Conservation (phyloP, 2,797 vertebrate species). For the Synaphobranchus kaupii region DNA sequence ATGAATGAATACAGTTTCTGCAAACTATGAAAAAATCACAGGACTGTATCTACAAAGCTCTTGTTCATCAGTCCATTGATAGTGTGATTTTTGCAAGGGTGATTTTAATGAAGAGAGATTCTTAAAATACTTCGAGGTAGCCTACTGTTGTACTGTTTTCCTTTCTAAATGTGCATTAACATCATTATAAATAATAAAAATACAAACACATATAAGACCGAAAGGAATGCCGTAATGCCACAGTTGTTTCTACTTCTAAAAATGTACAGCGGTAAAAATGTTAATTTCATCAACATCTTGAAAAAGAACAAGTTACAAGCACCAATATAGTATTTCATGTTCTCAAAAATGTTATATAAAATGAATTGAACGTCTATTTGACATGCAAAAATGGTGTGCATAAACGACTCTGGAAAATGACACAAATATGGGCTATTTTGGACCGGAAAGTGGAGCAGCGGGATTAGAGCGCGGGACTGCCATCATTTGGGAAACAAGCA, state of each 20-base stretch:
- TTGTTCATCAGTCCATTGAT: background rate
- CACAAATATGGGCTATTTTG: background rate
- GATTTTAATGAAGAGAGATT: background rate
- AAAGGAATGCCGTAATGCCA: background rate
- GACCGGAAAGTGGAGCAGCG: background rate
- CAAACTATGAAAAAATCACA: background rate
- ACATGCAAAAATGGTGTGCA: background rate
- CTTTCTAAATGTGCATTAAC: background rate
- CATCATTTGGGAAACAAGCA: background rate
- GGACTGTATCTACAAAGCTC: background rate
- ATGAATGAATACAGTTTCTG: background rate
- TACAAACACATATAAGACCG: background rate
- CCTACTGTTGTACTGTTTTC: background rate
- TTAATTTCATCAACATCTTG: background rate
- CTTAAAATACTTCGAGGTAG: no score
- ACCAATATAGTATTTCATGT: background rate
- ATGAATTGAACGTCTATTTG: background rate
- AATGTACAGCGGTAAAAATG: background rate
- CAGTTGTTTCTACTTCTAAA: background rate
- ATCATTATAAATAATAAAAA: background rate
- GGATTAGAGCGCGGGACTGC: background rate
- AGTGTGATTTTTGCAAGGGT: background rate
- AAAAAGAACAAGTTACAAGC: background rate
- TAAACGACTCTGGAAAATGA: background rate
- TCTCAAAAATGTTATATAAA: background rate